A percentile compares a stretch with the other conserved stretches of the same genome.
phyloP scores from a whole-genome alignment of 2,888 invertebrate genomes.

The Protophormia terraenovae region DNA sequence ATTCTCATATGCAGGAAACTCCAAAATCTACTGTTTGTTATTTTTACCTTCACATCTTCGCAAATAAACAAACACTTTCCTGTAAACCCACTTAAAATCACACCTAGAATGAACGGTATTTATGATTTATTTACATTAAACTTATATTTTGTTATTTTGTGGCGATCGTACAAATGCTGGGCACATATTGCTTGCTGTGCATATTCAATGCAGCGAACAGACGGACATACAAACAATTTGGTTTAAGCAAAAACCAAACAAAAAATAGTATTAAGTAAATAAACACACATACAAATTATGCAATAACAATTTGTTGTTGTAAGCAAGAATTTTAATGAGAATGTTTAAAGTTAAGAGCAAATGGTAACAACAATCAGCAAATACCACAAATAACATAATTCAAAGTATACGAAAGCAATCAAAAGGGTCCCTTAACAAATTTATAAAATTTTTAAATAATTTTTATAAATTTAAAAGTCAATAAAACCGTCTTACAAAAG shows the following conservation, averaged over 20 bases:
- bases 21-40: background rate
- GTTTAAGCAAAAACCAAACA: background rate
- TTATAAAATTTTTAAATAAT: too few relatives aligned
- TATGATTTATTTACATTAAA: conserved; percentile 39
- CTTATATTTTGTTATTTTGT: conserved; percentile 33
- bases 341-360: background rate
- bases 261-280: conserved; percentile 6
- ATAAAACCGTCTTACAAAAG: too few relatives aligned
- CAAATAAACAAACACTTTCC: too few relatives aligned
- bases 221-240: background rate
- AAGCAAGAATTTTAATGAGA: conserved; percentile 31
- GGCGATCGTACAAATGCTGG: background rate
- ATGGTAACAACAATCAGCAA: too few relatives aligned
- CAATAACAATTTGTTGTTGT: conserved; percentile 13
- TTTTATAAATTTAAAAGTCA: too few relatives aligned
- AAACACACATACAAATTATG: background rate
- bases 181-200: background rate
- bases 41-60: background rate
- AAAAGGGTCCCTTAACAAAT: too few relatives aligned
- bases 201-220: background rate
- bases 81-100: background rate
- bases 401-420: too few relatives aligned
- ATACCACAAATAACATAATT: too few relatives aligned
- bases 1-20: background rate
- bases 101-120: conserved; percentile 44